Conservation (phyloP, 37 sponge, comb jelly and placozoan genomes). For the Lycopodina hypogea region DNA sequence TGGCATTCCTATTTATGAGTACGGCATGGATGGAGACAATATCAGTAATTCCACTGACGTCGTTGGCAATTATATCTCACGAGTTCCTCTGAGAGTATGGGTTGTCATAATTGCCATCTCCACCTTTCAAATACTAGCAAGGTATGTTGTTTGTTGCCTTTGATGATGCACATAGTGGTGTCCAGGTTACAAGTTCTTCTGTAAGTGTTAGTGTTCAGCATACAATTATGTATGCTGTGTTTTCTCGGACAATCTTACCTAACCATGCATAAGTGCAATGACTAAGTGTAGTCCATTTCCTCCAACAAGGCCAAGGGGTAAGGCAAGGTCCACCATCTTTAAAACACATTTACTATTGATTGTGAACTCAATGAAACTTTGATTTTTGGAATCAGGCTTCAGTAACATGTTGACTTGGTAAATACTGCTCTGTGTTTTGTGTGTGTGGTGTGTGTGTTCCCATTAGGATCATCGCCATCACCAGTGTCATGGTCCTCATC, state of each 20-base stretch:
- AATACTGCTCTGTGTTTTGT: neutral
- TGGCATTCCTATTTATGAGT: neutral
- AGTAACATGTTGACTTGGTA: neutral
- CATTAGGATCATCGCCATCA: slow-evolving; percentile 38
- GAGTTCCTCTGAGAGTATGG: slow-evolving; percentile 56
- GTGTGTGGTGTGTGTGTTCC: no score
- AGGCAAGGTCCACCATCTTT: no score
- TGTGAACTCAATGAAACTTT: no score
- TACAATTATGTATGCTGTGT: neutral
- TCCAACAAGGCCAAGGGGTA: neutral
- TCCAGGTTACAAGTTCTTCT: no score
- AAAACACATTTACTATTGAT: no score
- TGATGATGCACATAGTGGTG: no score
- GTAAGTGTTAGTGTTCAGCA: neutral
- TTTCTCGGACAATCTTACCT: neutral
- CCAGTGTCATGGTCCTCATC: slow-evolving; percentile 57
- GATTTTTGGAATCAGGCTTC: no score
- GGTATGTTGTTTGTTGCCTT: slow-evolving; percentile 32
- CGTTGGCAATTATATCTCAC: slow-evolving; percentile 25
- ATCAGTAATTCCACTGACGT: slow-evolving; percentile 1
- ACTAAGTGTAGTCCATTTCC: neutral
- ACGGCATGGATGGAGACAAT: no score
- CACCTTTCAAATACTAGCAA: neutral
- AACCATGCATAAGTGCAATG: neutral
- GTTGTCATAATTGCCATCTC: slow-evolving; percentile 12